Evolutionary conservation across 2,797 vertebrate species (phyloP).

Genomic region (Staurois parvus): DNA sequence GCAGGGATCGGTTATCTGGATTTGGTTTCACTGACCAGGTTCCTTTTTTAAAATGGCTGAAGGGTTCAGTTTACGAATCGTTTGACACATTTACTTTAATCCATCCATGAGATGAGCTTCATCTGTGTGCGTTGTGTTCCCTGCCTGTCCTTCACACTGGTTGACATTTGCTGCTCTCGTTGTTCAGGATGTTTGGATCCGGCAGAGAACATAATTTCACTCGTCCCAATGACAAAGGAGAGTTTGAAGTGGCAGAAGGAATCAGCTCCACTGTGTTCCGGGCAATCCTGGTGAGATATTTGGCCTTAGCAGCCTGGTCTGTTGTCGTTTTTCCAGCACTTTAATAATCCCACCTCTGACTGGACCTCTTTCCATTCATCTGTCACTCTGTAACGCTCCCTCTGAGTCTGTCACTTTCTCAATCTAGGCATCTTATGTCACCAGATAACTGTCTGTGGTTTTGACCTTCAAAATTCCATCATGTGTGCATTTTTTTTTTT

Average conservation of each 20-base stretch:
- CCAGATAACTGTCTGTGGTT: too few species aligned
- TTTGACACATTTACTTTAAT: too few species aligned
- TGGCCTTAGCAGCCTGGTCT: background rate
- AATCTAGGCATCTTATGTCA: too few species aligned
- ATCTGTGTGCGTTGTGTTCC: background rate
- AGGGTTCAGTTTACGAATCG: too few species aligned
- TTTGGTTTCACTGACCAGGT: too few species aligned
- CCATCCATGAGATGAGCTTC: too few species aligned
- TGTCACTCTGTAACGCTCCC: background rate
- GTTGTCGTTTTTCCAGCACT: conserved; percentile 60
- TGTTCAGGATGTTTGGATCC: conserved; percentile 96
- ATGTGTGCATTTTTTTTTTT: too few species aligned
- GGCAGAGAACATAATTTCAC: conserved; percentile 98
- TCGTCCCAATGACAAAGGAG: conserved; percentile 97
- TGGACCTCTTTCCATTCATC: background rate
- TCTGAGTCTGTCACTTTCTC: too few species aligned
- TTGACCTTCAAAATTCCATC: too few species aligned
- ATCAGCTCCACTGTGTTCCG: conserved; percentile 98
- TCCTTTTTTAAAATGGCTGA: too few species aligned
- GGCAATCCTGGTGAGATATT: conserved; percentile 91
- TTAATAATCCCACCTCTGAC: background rate
- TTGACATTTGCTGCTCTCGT: conserved; percentile 59
- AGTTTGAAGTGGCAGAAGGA: conserved; percentile 97
- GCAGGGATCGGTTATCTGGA: too few species aligned
- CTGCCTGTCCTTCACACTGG: background rate